These are phyloP conservation scores for Pachypsylla venusta DNA, from an alignment of 1,140 invertebrate species.

Conservation along the genomic window DNA sequence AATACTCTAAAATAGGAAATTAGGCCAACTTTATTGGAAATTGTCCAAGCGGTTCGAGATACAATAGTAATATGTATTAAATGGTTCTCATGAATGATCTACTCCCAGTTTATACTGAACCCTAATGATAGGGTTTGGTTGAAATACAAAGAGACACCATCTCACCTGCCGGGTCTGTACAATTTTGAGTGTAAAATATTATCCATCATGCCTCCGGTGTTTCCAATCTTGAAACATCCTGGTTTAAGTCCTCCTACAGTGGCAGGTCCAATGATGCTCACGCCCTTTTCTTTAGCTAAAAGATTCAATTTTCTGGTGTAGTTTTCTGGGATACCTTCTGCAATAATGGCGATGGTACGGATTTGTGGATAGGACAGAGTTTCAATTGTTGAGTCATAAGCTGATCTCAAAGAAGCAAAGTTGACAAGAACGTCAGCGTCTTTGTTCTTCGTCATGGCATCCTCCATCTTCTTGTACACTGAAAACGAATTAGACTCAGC, in stretches of 20 bases:
- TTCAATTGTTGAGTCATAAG: slow-evolving; percentile 93
- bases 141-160: too few relatives aligned
- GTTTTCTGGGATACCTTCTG: slow-evolving; percentile 97
- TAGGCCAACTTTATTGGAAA: too few relatives aligned
- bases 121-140: slow-evolving; percentile 10
- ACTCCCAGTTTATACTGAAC: neutral
- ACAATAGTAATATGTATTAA: too few relatives aligned
- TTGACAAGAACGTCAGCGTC: slow-evolving; percentile 96
- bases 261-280: slow-evolving; percentile 88
- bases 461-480: slow-evolving; percentile 95
- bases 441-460: slow-evolving; percentile 88
- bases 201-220: slow-evolving; percentile 99
- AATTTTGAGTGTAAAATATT: slow-evolving; percentile 96
- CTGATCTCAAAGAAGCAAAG: slow-evolving; percentile 94
- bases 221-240: slow-evolving; percentile 98
- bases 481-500: too few relatives aligned
- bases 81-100: too few relatives aligned
- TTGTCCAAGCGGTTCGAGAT: too few relatives aligned
- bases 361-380: slow-evolving; percentile 87
- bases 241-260: slow-evolving; percentile 97
- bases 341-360: slow-evolving; percentile 94
- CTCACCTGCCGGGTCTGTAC: slow-evolving; percentile 72
- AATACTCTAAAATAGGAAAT: too few relatives aligned
- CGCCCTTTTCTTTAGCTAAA: slow-evolving; percentile 60
- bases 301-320: slow-evolving; percentile 91